These are phyloP conservation scores for Ylistrum balloti DNA, from an alignment of 1,140 invertebrate genomes.

Conservation along the genomic window DNA sequence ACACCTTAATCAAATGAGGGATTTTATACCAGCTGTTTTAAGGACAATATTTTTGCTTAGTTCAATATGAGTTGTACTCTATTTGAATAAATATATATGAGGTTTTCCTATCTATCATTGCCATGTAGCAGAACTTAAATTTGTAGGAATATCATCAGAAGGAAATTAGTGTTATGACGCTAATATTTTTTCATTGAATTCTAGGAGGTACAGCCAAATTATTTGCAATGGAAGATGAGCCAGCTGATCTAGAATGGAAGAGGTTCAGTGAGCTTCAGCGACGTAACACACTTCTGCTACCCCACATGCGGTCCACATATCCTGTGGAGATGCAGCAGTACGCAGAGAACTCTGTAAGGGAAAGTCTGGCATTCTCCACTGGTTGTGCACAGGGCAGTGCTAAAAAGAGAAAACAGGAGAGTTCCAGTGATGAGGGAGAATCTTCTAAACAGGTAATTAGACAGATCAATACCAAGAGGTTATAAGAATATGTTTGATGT, in stretches of 20 bases:
- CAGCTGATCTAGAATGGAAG: constrained; percentile 78
- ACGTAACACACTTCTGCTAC: constrained; percentile 92
- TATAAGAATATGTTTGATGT: too few relatives aligned
- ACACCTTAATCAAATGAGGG: too few relatives aligned
- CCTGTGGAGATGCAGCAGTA: constrained; percentile 89
- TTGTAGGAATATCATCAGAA: too few relatives aligned
- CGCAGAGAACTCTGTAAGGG: not conserved
- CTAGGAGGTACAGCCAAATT: not conserved
- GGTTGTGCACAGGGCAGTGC: constrained; percentile 50
- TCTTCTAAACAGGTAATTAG: constrained; percentile 53
- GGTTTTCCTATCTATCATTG: too few relatives aligned
- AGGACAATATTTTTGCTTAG: too few relatives aligned
- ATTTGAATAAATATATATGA: too few relatives aligned
- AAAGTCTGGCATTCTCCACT: not conserved
- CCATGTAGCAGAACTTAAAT: too few relatives aligned
- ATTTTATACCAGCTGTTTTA: too few relatives aligned
- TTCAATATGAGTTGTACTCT: too few relatives aligned
- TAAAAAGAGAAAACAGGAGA: constrained; percentile 62
- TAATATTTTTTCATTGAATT: not conserved
- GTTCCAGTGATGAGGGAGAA: constrained; percentile 52
- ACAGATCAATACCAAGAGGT: too few relatives aligned
- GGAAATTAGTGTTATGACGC: too few relatives aligned
- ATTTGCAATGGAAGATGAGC: constrained; percentile 50
- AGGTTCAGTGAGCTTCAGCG: constrained; percentile 89
- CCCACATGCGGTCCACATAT: constrained; percentile 94